Percentiles rank a stretch among this genome's conserved stretches.
phyloP scores from a whole-genome alignment of 2,113 vertebrate genomes.

The Columba livia region DNA sequence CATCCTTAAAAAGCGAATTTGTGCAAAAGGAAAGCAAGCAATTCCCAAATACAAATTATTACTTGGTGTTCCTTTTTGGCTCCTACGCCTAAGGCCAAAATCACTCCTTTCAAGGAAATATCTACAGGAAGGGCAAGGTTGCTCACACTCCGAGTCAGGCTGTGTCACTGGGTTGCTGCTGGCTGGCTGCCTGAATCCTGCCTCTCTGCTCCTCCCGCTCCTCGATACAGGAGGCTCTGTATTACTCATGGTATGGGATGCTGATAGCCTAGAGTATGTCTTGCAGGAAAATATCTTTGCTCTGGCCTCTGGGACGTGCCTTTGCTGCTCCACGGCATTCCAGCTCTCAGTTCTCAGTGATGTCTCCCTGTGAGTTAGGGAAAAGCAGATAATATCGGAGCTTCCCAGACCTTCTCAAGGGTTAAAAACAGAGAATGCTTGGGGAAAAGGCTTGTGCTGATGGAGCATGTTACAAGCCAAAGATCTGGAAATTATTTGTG shows the following conservation, averaged over 20 bases:
- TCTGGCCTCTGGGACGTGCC: neutral
- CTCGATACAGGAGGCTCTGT: neutral
- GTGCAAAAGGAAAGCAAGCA: neutral
- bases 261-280: neutral
- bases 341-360: neutral
- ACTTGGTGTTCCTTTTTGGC: neutral
- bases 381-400: neutral
- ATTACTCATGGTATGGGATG: neutral
- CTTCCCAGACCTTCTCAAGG: neutral
- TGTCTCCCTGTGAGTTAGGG: neutral
- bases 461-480: neutral
- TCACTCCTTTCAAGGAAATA: slow-evolving; percentile 25
- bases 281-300: neutral
- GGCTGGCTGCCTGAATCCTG: neutral
- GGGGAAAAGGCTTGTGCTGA: neutral
- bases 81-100: neutral
- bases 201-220: neutral
- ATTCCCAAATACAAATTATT: neutral
- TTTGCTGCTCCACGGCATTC: neutral
- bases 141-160: neutral
- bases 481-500: neutral
- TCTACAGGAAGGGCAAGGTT: slow-evolving; percentile 24
- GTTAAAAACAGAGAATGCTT: neutral
- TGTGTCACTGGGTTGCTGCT: neutral
- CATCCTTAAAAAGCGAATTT: neutral